Conservation (phyloP, 2,113 vertebrate genomes). For the Tachysurus vachellii region DNA sequence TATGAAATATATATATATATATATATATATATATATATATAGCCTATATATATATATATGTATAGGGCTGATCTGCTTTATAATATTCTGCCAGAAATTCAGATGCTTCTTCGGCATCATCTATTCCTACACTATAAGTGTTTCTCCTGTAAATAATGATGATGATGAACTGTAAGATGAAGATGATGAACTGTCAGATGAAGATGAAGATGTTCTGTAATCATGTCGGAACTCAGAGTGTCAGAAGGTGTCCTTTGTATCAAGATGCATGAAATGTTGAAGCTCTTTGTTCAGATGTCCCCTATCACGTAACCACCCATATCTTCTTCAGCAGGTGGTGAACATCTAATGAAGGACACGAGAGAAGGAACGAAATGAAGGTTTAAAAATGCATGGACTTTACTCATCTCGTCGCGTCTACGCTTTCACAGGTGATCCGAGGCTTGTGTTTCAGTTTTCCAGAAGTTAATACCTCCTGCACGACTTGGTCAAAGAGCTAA, state of each 20-base stretch:
- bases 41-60: too few relatives aligned
- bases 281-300: slow-evolving; percentile 43
- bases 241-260: slow-evolving; percentile 14
- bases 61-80: too few relatives aligned
- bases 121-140: neutral
- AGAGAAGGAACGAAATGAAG: slow-evolving; percentile 61
- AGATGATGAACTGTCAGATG: neutral
- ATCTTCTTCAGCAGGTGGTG: slow-evolving; percentile 65
- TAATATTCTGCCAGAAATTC: neutral
- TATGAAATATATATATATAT: too few relatives aligned
- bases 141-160: neutral
- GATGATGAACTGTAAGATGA: neutral
- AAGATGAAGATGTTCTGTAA: too few relatives aligned
- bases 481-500: slow-evolving; percentile 38
- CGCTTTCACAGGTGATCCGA: slow-evolving; percentile 60
- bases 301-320: slow-evolving; percentile 60
- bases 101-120: neutral
- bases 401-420: slow-evolving; percentile 59
- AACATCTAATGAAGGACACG: slow-evolving; percentile 56
- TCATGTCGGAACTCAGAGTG: neutral
- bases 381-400: slow-evolving; percentile 82
- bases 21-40: too few relatives aligned
- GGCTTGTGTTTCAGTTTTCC: slow-evolving; percentile 77
- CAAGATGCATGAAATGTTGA: neutral
- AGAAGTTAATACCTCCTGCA: slow-evolving; percentile 64